phyloP scores from a whole-genome alignment of 2,113 vertebrate genomes.

The Tretioscincus oriximinensis region DNA sequence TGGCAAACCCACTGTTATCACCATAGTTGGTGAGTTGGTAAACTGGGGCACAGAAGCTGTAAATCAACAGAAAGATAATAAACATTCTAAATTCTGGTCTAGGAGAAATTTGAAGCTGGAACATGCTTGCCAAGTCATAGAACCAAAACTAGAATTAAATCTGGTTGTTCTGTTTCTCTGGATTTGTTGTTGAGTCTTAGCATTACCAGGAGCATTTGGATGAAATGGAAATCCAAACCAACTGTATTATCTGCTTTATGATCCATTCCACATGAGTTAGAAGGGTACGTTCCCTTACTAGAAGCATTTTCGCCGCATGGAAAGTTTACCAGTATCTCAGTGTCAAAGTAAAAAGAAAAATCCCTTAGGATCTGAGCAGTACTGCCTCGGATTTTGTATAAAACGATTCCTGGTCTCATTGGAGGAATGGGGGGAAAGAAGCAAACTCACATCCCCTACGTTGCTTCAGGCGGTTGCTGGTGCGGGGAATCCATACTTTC shows the following conservation, averaged over 20 bases:
- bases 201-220: not conserved
- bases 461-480: constrained; percentile 71
- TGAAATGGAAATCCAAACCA: not conserved
- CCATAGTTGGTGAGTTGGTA: constrained; percentile 90
- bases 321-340: too few relatives aligned
- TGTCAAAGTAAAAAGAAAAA: not conserved
- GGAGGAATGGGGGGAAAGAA: constrained; percentile 60
- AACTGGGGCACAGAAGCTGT: constrained; percentile 88
- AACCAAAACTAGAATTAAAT: too few relatives aligned
- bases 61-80: constrained; percentile 32
- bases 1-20: constrained; percentile 88
- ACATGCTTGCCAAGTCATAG: not conserved
- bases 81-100: not conserved
- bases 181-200: not conserved
- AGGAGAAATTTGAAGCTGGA: not conserved
- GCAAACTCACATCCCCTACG: constrained; percentile 85
- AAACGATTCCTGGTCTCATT: not conserved
- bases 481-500: constrained; percentile 88
- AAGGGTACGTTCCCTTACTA: too few relatives aligned
- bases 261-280: not conserved
- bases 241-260: not conserved
- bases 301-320: not conserved
- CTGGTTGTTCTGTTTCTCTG: not conserved
- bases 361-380: not conserved
- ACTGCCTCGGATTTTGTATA: not conserved